Evolutionary conservation across 2,797 vertebrate species (phyloP), one percentile per base, ranked within the genome.

Genomic region (Sebastes nivosus): DNA sequence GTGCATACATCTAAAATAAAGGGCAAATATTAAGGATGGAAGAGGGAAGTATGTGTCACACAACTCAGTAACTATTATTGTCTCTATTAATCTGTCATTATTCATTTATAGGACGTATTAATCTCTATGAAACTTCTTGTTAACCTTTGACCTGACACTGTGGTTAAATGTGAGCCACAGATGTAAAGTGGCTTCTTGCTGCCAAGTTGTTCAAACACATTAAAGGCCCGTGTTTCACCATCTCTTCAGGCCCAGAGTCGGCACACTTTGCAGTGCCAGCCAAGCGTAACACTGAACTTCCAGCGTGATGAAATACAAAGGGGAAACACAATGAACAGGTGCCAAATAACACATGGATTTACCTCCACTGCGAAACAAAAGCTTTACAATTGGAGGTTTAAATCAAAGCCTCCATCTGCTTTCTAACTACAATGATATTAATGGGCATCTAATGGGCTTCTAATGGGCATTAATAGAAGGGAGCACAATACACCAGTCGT

Each of bases 231-330:
- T 36, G 34, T 81, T 85, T 80, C 36, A 0, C 13, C 64, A 80
- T 66, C 8, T 22, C 20, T 32, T 52, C 10, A 22, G 13, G 30
- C 12, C 34, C 34, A 57, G 16, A 72, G 34, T 50, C 2, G 16
- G 67, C 64, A 79, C 65, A 29, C 81, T 78, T 72, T 71, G n/a
- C 8, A 58, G 34, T 36, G 13, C 38, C 58, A 75, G 79, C 80
- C 83, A 84, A 81, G 67, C 81, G 75, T 83, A 71, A 86, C 72
- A 67, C 66, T 84, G 24, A 85, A 72, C 68, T 78, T 68, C 13
- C 24, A 32, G 16, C 14, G 16, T 32, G 14, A 71, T 27, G 34
- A 72, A 87, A 82, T 38, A 24, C 22, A 11, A 67, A 30, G 61
- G 61, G 36, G 13, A 18, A 59, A 64, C 60, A 66, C 68, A 61